Evolutionary conservation across 2,888 invertebrate species (phyloP), one percentile per base, ranked within the genome.

Genomic region (Diabrotica balteata): DNA sequence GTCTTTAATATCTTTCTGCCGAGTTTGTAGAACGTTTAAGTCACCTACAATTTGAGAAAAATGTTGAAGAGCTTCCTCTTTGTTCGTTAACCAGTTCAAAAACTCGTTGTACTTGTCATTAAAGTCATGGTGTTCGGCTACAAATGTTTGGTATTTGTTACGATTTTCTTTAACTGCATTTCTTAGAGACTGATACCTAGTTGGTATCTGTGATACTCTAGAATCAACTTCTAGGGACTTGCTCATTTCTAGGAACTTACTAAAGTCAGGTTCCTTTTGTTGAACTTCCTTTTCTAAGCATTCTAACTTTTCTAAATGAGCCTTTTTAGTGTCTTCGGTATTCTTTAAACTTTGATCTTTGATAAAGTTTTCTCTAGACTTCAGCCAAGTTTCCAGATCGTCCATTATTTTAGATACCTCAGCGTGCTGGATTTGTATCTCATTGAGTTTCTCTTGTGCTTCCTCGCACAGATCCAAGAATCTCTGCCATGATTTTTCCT

Each of bases 261-360:
- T 87, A 70, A 95, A 90, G 54, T 92, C 91, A 5, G 87, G 84
- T 54, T 88, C 89, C 79, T 92, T 92, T 0, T 88, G 86, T 4
- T 86, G 80, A 58, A 96, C 90, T 78, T 93, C 93, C 68, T 87
- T 87, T 77, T 93, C 90, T 66, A 94, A 86, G 55, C 87, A 86
- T 74, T 90, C 90, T 0, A 97, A 86, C 82, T 93, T 94, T 63
- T 91, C 89, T 62, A 95, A 85, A 83, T 96, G 93, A 8, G 87
- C 86, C 71, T 89, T 87, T 84, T 97, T 97, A 3, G 94, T 89
- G 74, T 93, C 93, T 46, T 94, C 89, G 5, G 92, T 93, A 78
- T 91, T 95, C 82, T 94, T 94, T 2, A 96, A 86, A 73, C 94
- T 93, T 83, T 95, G 95, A 81, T 96, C 95, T 83, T 96, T 93